phyloP scores from a whole-genome alignment of 2,113 vertebrate genomes.

The Origma solitaria region DNA sequence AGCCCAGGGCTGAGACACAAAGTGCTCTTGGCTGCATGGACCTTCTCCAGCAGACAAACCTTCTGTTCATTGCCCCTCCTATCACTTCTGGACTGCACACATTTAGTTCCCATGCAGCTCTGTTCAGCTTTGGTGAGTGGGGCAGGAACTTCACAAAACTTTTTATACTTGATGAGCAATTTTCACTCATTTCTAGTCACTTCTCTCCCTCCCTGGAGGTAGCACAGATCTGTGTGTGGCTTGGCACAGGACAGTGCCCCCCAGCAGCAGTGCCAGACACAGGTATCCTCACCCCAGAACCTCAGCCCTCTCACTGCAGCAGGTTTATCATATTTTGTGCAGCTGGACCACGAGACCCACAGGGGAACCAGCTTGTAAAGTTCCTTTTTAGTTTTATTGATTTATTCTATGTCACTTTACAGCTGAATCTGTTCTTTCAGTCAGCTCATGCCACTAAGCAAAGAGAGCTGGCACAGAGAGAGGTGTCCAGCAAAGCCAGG shows the following conservation, averaged over 20 bases:
- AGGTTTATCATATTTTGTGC: not conserved
- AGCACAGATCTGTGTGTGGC: rapidly evolving
- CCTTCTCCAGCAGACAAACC: not conserved
- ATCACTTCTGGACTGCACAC: rapidly evolving
- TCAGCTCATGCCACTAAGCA: not conserved
- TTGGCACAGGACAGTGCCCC: not conserved
- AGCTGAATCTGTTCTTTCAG: not conserved
- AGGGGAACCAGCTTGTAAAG: not conserved
- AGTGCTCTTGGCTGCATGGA: not conserved
- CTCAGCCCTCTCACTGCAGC: rapidly evolving
- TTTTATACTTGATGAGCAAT: not conserved
- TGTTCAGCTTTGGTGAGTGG: not conserved
- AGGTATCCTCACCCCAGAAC: not conserved
- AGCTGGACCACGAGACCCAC: not conserved
- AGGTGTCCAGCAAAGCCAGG: not conserved
- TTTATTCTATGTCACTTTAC: not conserved
- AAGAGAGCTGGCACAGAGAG: not conserved
- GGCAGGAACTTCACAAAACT: not conserved
- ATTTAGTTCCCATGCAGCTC: rapidly evolving
- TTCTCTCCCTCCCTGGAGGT: not conserved
- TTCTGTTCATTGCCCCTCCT: not conserved
- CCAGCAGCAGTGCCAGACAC: not conserved
- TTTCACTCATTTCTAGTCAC: not conserved
- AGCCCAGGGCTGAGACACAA: not conserved
- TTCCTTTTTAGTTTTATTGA: not conserved